Conservation (phyloP, 1,140 invertebrate species). For the Drosophila teissieri region DNA sequence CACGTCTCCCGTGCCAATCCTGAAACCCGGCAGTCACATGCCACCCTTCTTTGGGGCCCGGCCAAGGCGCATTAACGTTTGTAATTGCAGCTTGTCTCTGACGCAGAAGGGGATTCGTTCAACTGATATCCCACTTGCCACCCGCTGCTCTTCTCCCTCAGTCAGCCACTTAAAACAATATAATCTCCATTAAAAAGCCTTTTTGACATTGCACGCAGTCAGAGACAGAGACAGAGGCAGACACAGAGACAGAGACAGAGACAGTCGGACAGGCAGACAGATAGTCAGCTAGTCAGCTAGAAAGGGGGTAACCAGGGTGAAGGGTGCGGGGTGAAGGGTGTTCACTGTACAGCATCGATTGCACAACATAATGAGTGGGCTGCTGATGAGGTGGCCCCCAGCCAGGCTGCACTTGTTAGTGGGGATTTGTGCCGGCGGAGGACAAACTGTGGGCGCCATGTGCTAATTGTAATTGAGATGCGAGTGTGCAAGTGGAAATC, state of each 20-base stretch:
- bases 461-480: slow-evolving; percentile 63
- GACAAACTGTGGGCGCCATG: slow-evolving; percentile 48
- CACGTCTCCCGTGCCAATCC: not conserved
- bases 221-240: not conserved
- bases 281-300: slow-evolving; percentile 9
- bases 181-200: slow-evolving; percentile 83
- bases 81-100: slow-evolving; percentile 78
- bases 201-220: slow-evolving; percentile 73
- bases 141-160: slow-evolving; percentile 16
- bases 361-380: slow-evolving; percentile 56
- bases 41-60: slow-evolving; percentile 4
- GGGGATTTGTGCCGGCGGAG: slow-evolving; percentile 44
- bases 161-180: slow-evolving; percentile 80
- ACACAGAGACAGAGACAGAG: not conserved
- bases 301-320: slow-evolving; percentile 1
- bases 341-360: slow-evolving; percentile 50
- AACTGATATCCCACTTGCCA: not conserved
- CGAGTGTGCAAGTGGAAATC: slow-evolving; percentile 26
- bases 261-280: not conserved
- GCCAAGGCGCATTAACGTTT: slow-evolving; percentile 75
- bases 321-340: too few relatives aligned
- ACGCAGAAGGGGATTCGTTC: slow-evolving; percentile 33
- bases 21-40: not conserved
- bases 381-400: slow-evolving; percentile 1
- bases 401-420: slow-evolving; percentile 24